Conservation (phyloP, 2,797 vertebrate species). For the Halcyon chelicuti region DNA sequence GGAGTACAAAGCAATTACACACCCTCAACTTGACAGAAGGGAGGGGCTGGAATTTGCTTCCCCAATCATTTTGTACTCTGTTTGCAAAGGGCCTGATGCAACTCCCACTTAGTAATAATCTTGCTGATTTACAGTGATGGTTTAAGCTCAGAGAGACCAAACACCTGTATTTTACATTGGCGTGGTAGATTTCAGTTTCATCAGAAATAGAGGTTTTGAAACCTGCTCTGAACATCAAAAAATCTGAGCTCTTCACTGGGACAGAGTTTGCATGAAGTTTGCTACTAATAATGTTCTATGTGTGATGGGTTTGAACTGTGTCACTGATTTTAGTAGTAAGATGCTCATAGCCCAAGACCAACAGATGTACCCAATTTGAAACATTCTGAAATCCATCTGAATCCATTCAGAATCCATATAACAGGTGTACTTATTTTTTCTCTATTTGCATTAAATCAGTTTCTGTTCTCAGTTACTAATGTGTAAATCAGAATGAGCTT, state of each 20-base stretch:
- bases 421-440: background rate
- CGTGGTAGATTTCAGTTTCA: background rate
- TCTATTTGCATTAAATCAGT: background rate
- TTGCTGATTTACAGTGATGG: background rate
- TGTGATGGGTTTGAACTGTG: background rate
- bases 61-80: background rate
- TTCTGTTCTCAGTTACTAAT: background rate
- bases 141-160: background rate
- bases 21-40: background rate
- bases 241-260: background rate
- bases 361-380: background rate
- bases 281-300: background rate
- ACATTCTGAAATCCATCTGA: background rate
- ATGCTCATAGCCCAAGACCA: background rate
- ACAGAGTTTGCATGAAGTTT: background rate
- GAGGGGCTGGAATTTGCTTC: conserved; percentile 38
- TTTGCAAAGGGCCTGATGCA: background rate
- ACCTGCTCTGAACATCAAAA: background rate
- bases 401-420: background rate
- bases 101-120: background rate
- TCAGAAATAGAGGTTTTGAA: background rate
- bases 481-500: background rate
- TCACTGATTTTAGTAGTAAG: background rate
- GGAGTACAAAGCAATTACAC: background rate
- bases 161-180: background rate